Conservation (phyloP, 2,113 vertebrate genomes). For the Australoheros scitulus region DNA sequence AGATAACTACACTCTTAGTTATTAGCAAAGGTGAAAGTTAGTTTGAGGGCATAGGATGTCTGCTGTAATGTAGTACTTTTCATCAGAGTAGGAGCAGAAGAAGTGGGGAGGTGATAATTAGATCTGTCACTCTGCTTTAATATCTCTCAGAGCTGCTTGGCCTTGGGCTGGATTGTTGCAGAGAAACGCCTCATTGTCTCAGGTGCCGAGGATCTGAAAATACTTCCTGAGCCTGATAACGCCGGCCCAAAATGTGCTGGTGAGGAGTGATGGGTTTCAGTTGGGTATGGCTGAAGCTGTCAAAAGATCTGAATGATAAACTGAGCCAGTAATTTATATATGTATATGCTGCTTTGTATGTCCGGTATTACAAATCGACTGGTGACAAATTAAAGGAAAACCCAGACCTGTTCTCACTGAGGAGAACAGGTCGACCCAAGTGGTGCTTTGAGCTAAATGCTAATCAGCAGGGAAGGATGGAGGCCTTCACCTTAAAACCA, state of each 20-base stretch:
- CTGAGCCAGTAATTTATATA: neutral
- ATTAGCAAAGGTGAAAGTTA: slow-evolving; percentile 71
- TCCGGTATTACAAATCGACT: neutral
- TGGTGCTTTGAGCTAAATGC: too few relatives aligned
- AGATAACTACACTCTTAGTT: slow-evolving; percentile 61
- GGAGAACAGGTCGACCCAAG: too few relatives aligned
- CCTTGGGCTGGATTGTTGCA: slow-evolving; percentile 48
- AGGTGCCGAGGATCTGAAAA: slow-evolving; percentile 37
- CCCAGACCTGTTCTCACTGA: too few relatives aligned
- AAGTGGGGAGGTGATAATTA: slow-evolving; percentile 72
- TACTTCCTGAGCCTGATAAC: slow-evolving; percentile 15
- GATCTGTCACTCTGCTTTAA: slow-evolving; percentile 77
- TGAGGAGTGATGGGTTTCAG: slow-evolving; percentile 58
- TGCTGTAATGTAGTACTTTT: slow-evolving; percentile 57
- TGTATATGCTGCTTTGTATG: neutral
- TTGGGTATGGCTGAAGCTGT: neutral
- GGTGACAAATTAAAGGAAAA: neutral
- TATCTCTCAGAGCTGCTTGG: slow-evolving; percentile 49
- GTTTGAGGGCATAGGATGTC: slow-evolving; percentile 65
- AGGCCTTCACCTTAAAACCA: too few relatives aligned
- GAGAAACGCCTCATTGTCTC: slow-evolving; percentile 69
- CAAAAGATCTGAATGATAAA: slow-evolving; percentile 2
- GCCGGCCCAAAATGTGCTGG: slow-evolving; percentile 49
- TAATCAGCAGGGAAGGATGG: too few relatives aligned
- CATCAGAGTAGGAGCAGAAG: slow-evolving; percentile 53